A percentile compares a stretch with the other conserved stretches of the same genome.
phyloP scores from a whole-genome alignment of 2,888 invertebrate genomes.

The Oxycera nigricornis region DNA sequence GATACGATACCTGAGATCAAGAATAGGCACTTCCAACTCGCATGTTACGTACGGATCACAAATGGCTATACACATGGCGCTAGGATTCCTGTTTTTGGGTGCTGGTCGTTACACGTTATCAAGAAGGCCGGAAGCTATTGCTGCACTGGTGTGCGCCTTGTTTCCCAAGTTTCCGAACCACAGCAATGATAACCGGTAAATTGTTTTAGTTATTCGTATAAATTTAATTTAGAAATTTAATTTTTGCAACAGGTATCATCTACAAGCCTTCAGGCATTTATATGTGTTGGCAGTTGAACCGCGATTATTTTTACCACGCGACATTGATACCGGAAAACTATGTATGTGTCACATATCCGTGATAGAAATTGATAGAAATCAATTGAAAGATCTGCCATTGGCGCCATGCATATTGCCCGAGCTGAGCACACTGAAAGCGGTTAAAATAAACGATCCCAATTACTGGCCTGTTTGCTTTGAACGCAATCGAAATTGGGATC shows the following conservation, averaged over 20 bases:
- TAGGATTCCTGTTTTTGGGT: constrained; percentile 92
- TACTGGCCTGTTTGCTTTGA: constrained; percentile 92
- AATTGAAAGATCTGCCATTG: constrained; percentile 65
- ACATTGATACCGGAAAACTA: constrained; percentile 78
- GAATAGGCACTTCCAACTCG: constrained; percentile 75
- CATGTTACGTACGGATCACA: constrained; percentile 89
- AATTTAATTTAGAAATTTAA: background rate
- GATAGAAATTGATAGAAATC: constrained; percentile 63
- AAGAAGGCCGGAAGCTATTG: constrained; percentile 84
- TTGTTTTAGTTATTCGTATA: background rate
- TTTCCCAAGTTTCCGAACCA: constrained; percentile 98
- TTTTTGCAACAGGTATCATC: constrained; percentile 79
- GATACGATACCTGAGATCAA: constrained; percentile 82
- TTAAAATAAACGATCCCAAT: constrained; percentile 80
- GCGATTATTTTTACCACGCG: constrained; percentile 84
- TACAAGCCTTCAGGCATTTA: constrained; percentile 95
- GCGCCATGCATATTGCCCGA: constrained; percentile 90
- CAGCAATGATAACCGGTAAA: constrained; percentile 91
- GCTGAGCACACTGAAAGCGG: constrained; percentile 74
- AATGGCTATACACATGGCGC: constrained; percentile 93
- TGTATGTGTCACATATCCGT: constrained; percentile 82
- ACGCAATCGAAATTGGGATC: constrained; percentile 82
- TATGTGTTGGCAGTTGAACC: constrained; percentile 95
- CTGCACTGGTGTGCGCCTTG: constrained; percentile 89
- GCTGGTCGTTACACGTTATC: constrained; percentile 88